These are phyloP conservation scores for Corythaixoides concolor DNA, from an alignment of 2,113 vertebrate species.

Conservation along the genomic window DNA sequence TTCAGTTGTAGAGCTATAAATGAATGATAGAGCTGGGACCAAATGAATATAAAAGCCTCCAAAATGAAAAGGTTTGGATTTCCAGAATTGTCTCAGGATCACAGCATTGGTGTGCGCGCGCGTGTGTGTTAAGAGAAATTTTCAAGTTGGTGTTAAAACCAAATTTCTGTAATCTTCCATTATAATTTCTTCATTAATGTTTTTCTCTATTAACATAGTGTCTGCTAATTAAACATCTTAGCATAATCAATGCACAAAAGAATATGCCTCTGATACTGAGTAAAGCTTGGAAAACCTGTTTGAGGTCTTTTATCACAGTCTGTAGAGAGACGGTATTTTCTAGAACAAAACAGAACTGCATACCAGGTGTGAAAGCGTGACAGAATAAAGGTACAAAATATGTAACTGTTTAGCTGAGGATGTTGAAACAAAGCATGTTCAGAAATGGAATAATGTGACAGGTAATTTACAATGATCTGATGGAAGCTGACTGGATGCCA, in stretches of 20 bases:
- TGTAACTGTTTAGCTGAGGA: conserved; percentile 25
- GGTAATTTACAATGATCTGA: conserved; percentile 43
- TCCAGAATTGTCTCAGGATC: neutral
- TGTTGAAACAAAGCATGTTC: conserved; percentile 32
- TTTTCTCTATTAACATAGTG: neutral
- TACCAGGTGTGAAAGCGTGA: conserved; percentile 19
- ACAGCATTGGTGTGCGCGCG: too few relatives aligned
- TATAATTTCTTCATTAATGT: neutral
- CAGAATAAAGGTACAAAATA: conserved; percentile 18
- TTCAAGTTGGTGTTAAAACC: neutral
- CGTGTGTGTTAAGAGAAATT: neutral
- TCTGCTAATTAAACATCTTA: conserved; percentile 28
- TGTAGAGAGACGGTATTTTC: neutral
- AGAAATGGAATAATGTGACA: conserved; percentile 10
- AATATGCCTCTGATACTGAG: conserved; percentile 17
- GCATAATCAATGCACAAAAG: conserved; percentile 17
- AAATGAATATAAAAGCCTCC: neutral
- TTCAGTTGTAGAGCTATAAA: neutral
- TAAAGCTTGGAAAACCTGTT: conserved; percentile 12
- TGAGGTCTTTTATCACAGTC: neutral
- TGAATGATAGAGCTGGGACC: neutral
- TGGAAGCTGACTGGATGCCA: conserved; percentile 40
- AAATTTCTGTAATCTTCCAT: neutral
- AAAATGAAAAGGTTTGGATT: neutral
- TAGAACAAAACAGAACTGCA: conserved; percentile 13